These are phyloP conservation scores for Danaus plexippus DNA, from an alignment of 1,140 invertebrate species.

Conservation along the genomic window DNA sequence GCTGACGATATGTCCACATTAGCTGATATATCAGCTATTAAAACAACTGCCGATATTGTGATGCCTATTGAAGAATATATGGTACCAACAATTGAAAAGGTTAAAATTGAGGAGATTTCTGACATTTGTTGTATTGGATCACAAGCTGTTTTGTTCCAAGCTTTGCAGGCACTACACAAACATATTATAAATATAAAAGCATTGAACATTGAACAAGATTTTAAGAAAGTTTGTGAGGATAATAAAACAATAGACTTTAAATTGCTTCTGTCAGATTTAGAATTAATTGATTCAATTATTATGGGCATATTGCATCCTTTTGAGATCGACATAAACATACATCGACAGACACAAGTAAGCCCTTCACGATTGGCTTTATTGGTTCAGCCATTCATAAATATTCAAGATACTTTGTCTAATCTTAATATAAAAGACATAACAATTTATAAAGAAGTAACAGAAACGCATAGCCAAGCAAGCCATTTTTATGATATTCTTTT, in stretches of 20 bases:
- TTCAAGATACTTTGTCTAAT: constrained; percentile 48
- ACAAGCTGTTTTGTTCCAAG: constrained; percentile 28
- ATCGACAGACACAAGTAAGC: constrained; percentile 29
- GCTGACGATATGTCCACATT: constrained; percentile 69
- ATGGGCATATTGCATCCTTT: constrained; percentile 48
- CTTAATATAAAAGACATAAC: constrained; percentile 49
- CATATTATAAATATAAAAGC: constrained; percentile 28
- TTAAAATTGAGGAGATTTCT: constrained; percentile 26
- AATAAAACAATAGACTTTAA: too few species aligned
- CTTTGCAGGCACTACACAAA: constrained; percentile 43
- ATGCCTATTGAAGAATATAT: constrained; percentile 36
- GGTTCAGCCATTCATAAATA: constrained; percentile 60
- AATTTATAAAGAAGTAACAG: constrained; percentile 44
- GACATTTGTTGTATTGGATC: constrained; percentile 16
- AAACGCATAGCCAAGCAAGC: constrained; percentile 30
- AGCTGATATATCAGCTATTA: constrained; percentile 73
- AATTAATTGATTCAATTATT: constrained; percentile 53
- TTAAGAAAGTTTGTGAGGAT: too few species aligned
- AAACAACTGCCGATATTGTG: constrained; percentile 66
- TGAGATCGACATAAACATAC: constrained; percentile 42
- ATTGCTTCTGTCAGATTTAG: constrained; percentile 36
- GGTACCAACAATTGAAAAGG: constrained; percentile 30
- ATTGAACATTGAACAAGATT: too few species aligned
- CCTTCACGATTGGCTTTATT: constrained; percentile 41
- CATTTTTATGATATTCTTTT: constrained; percentile 32